Evolutionary conservation across 2,888 invertebrate genomes (phyloP), one percentile per base, ranked within the genome.

Genomic region (Eristalis arbustorum): DNA sequence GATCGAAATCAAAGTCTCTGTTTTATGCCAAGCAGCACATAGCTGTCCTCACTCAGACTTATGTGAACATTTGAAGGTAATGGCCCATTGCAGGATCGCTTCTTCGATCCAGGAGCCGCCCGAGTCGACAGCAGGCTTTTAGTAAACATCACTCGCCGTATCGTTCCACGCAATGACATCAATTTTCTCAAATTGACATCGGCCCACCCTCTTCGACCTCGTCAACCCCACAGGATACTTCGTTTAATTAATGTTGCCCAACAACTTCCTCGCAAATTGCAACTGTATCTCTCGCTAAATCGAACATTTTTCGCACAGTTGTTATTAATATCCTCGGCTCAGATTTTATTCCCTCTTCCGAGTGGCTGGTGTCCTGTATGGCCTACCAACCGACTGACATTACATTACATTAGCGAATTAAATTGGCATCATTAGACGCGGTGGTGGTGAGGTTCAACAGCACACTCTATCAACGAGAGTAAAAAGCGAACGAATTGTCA

Each of bases 321-420:
- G 87, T 74, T 87, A 72, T 78, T 78, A 74, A 87, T 87, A 56
- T 62, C 64, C 56, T 13, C 57, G 74, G 31, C 49, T 67, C 23
- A 28, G 42, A 81, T 28, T 66, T n/a, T 61, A 67, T 77, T 74
- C 66, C 74, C 56, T 75, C 75, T 14, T 13, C 62, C n/a, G 22
- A 34, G 14, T 34, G 56, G 73, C 42, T 68, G 64, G 63, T 56
- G 68, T 77, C 42, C 63, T 23, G 62, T 37, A 69, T 75, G 56
- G 63, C 28, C 72, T 82, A 81, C 68, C 77, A 77, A 77, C 82
- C 73, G 84, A 69, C 67, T 77, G 67, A 79, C 87, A 87, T 83
- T 74, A 87, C 87, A 87, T 87, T 87, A 83, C 87, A 87, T 87
- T 87, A 87, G 87, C 83, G 87, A 87, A 87, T 87, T 87, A 87